A percentile compares a stretch with the other conserved stretches of the same genome.
phyloP scores from a whole-genome alignment of 1,140 invertebrate genomes.

The Bombus ignitus region DNA sequence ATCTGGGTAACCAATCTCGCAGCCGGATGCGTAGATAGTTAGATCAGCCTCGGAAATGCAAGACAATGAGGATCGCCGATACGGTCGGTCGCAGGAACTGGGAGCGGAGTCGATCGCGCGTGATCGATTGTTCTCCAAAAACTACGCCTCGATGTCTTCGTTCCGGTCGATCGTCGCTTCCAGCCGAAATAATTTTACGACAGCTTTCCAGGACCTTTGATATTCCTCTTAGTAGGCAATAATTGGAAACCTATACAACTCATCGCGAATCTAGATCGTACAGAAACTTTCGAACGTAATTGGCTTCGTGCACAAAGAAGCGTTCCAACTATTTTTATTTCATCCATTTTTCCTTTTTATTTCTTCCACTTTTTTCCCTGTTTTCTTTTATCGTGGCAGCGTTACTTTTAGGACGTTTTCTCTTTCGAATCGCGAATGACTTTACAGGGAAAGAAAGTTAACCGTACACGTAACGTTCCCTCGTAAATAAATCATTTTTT shows the following conservation, averaged over 20 bases:
- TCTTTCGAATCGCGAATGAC: not conserved
- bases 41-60: conserved; percentile 41
- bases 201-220: not conserved
- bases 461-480: too few relatives aligned
- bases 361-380: not conserved
- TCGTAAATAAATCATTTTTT: not conserved
- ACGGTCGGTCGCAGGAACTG: conserved; percentile 62
- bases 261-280: not conserved
- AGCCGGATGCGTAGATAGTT: conserved; percentile 40
- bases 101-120: conserved; percentile 64
- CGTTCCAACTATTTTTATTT: not conserved
- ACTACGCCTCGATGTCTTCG: conserved; percentile 9
- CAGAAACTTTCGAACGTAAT: not conserved
- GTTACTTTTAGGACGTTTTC: not conserved
- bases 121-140: conserved; percentile 60
- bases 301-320: not conserved
- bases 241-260: not conserved
- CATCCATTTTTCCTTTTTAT: too few relatives aligned
- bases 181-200: not conserved
- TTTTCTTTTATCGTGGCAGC: accelerated
- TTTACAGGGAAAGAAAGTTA: not conserved
- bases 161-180: not conserved
- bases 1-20: conserved; percentile 24
- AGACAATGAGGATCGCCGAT: conserved; percentile 64
- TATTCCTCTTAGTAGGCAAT: not conserved